Evolutionary conservation across 2,113 vertebrate genomes (phyloP), one percentile per base, ranked within the genome.

Genomic region (Heliornis fulica): DNA sequence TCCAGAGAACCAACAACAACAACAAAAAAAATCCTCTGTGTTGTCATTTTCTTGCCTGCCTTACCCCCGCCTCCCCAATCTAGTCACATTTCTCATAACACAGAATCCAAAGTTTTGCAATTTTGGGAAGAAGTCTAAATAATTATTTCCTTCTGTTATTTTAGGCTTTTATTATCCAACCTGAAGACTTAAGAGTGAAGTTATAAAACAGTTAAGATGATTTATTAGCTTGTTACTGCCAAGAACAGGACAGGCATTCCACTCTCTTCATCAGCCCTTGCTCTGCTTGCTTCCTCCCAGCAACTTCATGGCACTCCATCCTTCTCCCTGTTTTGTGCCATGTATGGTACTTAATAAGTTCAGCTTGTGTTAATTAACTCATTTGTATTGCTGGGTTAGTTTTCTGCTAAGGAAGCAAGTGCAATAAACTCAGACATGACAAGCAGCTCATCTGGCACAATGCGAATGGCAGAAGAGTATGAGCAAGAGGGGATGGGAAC

Each of bases 121-220:
- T 79, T 87, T 96, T 72, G 82, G 50, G 71, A 94, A 88, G 20
- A 4, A 12, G 41, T 72, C 66, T 87, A 81, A 93, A 81, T 91
- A 93, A 93, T 88, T 83, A 76, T 66, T 92, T 88, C 92, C 94
- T 95, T 86, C 59, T 93, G 82, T 88, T 96, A 94, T 88, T 94
- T 94, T 74, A 95, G 81, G 71, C 50, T 86, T 88, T 82, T 84
- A 75, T 93, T 88, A 92, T 86, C 54, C 76, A 95, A 88, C 85
- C 79, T 96, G 90, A 95, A 94, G 88, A 93, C 50, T 88, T 32
- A 48, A n/a, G 25, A 94, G 34, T 57, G 75, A 92, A 96, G 95
- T 94, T 96, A 96, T 90, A 97, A 90, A 96, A 95, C 90, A 93
- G 85, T 57, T 81, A 90, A 77, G 75, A 96, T 95, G 75, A 97